phyloP scores from a whole-genome alignment of 1,140 invertebrate species.

The Scaptomyza pallida region DNA sequence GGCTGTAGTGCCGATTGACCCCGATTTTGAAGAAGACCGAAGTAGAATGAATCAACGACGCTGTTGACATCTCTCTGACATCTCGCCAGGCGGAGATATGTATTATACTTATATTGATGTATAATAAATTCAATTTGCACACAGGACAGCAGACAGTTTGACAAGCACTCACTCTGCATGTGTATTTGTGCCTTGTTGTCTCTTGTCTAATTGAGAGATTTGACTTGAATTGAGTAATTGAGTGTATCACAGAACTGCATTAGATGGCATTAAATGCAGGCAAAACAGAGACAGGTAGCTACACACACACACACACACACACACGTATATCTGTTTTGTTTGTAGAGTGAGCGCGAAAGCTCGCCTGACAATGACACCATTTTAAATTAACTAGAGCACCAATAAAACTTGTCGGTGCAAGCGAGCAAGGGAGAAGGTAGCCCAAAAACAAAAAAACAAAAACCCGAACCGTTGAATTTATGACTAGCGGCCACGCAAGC shows the following conservation, averaged over 20 bases:
- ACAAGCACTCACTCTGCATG: neutral
- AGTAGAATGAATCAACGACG: no score
- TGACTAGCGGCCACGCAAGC: conserved; percentile 59
- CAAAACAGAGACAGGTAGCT: neutral
- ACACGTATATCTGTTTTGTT: neutral
- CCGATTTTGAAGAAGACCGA: no score
- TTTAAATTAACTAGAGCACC: conserved; percentile 67
- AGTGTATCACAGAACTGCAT: neutral
- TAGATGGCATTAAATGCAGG: conserved; percentile 20
- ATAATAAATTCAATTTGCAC: conserved; percentile 21
- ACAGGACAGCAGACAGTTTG: neutral
- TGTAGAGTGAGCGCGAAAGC: conserved; percentile 5
- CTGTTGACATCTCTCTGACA: no score
- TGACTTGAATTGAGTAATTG: conserved; percentile 22
- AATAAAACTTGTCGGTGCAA: conserved; percentile 11
- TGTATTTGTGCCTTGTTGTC: no score
- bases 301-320: neutral
- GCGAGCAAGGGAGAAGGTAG: conserved; percentile 3
- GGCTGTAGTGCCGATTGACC: conserved; percentile 42
- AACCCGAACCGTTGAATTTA: no score
- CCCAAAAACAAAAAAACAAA: conserved; percentile 6
- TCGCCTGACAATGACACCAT: conserved; percentile 69
- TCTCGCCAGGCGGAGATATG: no score
- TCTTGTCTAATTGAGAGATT: conserved; percentile 10
- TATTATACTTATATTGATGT: conserved; percentile 5